Conservation (phyloP, 1,140 invertebrate species). For the Zaprionus taronus region DNA sequence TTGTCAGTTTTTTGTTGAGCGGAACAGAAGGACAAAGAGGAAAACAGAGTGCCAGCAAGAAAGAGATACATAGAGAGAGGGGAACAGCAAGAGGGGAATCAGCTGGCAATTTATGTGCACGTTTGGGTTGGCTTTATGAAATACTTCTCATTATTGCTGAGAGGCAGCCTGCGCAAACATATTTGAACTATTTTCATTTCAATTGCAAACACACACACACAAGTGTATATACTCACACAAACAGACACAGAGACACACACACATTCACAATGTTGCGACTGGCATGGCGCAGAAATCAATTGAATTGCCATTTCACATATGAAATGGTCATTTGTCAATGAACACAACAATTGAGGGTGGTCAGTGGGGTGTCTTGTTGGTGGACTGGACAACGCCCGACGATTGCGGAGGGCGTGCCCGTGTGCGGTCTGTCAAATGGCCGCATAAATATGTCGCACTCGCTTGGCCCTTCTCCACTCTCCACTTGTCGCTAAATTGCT, state of each 20-base stretch:
- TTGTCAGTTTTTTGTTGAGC: slow-evolving; percentile 65
- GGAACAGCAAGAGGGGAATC: background rate
- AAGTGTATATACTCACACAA: background rate
- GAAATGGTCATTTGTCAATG: slow-evolving; percentile 83
- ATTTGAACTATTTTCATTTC: slow-evolving; percentile 83
- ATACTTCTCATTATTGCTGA: slow-evolving; percentile 73
- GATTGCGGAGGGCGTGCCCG: slow-evolving; percentile 1
- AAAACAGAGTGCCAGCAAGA: background rate
- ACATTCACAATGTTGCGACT: background rate
- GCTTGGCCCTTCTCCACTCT: background rate
- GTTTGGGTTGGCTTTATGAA: slow-evolving; percentile 63
- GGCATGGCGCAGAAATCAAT: slow-evolving; percentile 64
- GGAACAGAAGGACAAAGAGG: background rate
- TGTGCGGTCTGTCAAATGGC: slow-evolving; percentile 75
- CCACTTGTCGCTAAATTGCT: slow-evolving; percentile 66
- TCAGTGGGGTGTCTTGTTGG: slow-evolving; percentile 19
- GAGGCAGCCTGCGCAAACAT: slow-evolving; percentile 61
- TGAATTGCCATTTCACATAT: slow-evolving; percentile 82
- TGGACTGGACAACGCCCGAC: background rate
- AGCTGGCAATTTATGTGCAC: slow-evolving; percentile 42
- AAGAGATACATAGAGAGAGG: slow-evolving; percentile 3
- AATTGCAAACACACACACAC: slow-evolving; percentile 73
- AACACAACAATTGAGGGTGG: slow-evolving; percentile 64
- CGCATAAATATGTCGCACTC: slow-evolving; percentile 76
- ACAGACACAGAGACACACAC: background rate